Evolutionary conservation across 2,888 invertebrate genomes (phyloP).

Genomic region (Sphecodes monilicornis): DNA sequence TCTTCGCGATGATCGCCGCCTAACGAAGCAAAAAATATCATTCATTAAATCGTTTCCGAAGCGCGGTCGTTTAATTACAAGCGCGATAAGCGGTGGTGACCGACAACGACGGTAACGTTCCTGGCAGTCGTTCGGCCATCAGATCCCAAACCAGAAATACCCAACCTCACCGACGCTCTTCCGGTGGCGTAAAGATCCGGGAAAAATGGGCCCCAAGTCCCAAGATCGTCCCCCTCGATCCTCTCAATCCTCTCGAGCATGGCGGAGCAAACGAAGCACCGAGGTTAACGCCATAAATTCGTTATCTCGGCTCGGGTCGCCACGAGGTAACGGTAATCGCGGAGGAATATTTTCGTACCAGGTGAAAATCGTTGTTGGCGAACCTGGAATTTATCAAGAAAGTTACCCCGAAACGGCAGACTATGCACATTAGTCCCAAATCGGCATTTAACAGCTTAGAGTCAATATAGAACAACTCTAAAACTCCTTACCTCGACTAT

Average conservation of each 20-base stretch:
- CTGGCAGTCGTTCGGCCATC: background rate
- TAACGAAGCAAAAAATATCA: conserved; percentile 7
- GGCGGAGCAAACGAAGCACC: conserved; percentile 1
- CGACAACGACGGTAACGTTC: background rate
- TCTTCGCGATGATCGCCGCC: background rate
- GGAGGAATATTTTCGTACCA: background rate
- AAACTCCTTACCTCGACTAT: background rate
- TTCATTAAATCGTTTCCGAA: background rate
- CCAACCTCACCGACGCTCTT: background rate
- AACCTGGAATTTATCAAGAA: background rate
- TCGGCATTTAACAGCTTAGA: background rate
- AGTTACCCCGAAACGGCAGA: background rate
- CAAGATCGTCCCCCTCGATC: conserved; percentile 4
- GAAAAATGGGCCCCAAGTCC: conserved; percentile 19
- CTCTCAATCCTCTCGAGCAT: background rate
- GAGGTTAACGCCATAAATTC: conserved; percentile 35
- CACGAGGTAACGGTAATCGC: conserved; percentile 37
- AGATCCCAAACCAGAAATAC: conserved; percentile 4
- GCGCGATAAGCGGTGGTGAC: background rate
- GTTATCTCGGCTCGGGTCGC: conserved; percentile 34
- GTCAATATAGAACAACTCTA: background rate
- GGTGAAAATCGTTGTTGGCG: background rate
- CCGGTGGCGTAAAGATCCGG: conserved; percentile 17
- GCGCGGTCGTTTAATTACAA: conserved; percentile 5
- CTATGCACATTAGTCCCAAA: background rate